These are phyloP conservation scores for Probaryconus sp. DNA, from an alignment of 1,140 invertebrate species.

Conservation along the genomic window DNA sequence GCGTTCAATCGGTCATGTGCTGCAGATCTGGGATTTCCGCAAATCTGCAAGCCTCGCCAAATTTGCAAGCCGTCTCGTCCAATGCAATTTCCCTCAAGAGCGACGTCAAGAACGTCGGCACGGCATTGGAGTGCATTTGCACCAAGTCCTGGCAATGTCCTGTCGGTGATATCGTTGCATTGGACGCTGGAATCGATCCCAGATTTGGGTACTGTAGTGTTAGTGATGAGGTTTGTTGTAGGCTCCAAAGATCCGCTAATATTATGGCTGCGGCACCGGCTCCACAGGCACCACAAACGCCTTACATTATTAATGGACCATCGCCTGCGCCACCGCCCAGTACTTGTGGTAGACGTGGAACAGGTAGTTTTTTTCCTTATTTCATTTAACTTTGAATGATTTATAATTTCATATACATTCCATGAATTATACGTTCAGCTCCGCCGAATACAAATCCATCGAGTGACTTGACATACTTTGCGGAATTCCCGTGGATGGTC, in stretches of 20 bases:
- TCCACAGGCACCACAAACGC: constrained; percentile 2
- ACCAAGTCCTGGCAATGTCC: constrained; percentile 62
- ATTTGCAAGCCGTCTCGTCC: background rate
- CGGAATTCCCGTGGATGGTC: constrained; percentile 81
- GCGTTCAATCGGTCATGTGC: constrained; percentile 46
- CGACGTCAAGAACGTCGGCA: constrained; percentile 59
- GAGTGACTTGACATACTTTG: constrained; percentile 75
- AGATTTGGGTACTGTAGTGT: constrained; percentile 67
- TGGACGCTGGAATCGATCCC: constrained; percentile 65
- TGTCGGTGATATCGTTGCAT: constrained; percentile 47
- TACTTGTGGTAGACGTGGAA: constrained; percentile 15
- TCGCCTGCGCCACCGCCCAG: background rate
- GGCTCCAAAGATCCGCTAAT: constrained; percentile 4
- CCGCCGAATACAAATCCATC: constrained; percentile 19
- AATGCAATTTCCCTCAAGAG: background rate
- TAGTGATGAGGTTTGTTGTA: constrained; percentile 70
- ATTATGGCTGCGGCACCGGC: background rate
- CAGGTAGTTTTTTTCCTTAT: constrained; percentile 5
- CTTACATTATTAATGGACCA: constrained; percentile 22
- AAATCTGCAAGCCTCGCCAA: background rate
- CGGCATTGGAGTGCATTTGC: constrained; percentile 68
- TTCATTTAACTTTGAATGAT: background rate
- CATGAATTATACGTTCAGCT: constrained; percentile 30
- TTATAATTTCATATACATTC: background rate
- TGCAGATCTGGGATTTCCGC: constrained; percentile 37